These are phyloP conservation scores for Linepithema humile DNA, from an alignment of 1,140 invertebrate species.

Conservation along the genomic window DNA sequence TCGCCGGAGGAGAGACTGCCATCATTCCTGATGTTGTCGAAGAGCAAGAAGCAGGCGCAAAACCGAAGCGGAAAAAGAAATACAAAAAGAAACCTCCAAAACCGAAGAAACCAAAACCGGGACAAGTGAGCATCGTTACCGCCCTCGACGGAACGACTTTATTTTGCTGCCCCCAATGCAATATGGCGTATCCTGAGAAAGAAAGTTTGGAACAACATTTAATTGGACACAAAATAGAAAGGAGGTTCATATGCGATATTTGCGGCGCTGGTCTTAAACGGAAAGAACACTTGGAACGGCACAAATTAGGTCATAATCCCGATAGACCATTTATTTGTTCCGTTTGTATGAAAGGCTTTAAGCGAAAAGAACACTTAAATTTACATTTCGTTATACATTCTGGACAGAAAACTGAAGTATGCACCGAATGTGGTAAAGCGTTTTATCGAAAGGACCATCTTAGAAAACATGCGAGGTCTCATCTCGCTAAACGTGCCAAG, in stretches of 20 bases:
- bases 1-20: slow-evolving; percentile 80
- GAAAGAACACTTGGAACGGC: slow-evolving; percentile 91
- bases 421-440: slow-evolving; percentile 89
- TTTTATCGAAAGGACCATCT: slow-evolving; percentile 94
- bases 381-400: slow-evolving; percentile 92
- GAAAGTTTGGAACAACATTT: slow-evolving; percentile 91
- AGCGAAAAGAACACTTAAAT: slow-evolving; percentile 92
- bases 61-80: slow-evolving; percentile 90
- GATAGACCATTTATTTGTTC: slow-evolving; percentile 91
- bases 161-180: slow-evolving; percentile 92
- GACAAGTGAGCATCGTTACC: slow-evolving; percentile 89
- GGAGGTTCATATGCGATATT: slow-evolving; percentile 87
- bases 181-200: slow-evolving; percentile 91
- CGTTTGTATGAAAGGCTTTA: slow-evolving; percentile 91
- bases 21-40: slow-evolving; percentile 85
- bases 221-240: slow-evolving; percentile 90
- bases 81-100: slow-evolving; percentile 92
- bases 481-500: slow-evolving; percentile 89
- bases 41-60: slow-evolving; percentile 82
- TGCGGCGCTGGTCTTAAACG: slow-evolving; percentile 89
- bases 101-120: slow-evolving; percentile 89
- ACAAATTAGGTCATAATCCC: slow-evolving; percentile 91
- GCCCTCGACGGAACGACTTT: slow-evolving; percentile 89
- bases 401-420: slow-evolving; percentile 92
- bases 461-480: slow-evolving; percentile 90